Base-by-base conservation (phyloP, 1,140 invertebrate genomes). In the Hetaerina americana region DNA sequence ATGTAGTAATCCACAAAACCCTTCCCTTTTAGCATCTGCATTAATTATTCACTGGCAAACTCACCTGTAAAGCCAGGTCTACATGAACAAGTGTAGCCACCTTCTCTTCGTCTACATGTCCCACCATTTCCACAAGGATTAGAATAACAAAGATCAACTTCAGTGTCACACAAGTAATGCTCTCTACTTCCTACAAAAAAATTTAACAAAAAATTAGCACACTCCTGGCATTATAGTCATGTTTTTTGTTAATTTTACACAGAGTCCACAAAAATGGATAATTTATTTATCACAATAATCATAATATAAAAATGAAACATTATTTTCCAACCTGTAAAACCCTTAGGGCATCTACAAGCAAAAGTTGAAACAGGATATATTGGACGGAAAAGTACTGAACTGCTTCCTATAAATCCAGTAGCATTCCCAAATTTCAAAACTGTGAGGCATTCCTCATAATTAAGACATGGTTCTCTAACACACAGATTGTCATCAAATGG, bases 401-500 rank as follows among this genome's bases (percentile, higher is more conserved):
- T 89, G 73, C 96, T 96, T 72, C 87, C 86, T n/a, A 97, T 90
- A 77, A 98, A 97, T 0, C 90, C 91, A 0, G 93, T 94, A 0
- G 95, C 94, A 79, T 95, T 95, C 0, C 94, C 94, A 77, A 98
- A 98, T 79, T 95, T 95, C 0, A 97, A 83, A 0, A 96, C 91
- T 0, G 94, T 95, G 0, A 94, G 79, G 77, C 97, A 99, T 77
- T 95, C 90, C 79, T 98, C 95, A 79, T 90, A 99, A 81, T 99
- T 97, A 0, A 96, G 82, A 78, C 97, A 99, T 0, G 96, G 96
- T 78, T 99, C 97, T 24, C 91, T 86, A 0, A 97, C 91, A 80
- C 97, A 99, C 0, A 98, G 84, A 81, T 98, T 97, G 79, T 99
- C 97, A 79, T 97, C 95, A 81, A 99, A 98, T 0, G 96, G 95